These are phyloP conservation scores for Amblyraja radiata DNA, from an alignment of 2,797 vertebrate species.

Conservation along the genomic window DNA sequence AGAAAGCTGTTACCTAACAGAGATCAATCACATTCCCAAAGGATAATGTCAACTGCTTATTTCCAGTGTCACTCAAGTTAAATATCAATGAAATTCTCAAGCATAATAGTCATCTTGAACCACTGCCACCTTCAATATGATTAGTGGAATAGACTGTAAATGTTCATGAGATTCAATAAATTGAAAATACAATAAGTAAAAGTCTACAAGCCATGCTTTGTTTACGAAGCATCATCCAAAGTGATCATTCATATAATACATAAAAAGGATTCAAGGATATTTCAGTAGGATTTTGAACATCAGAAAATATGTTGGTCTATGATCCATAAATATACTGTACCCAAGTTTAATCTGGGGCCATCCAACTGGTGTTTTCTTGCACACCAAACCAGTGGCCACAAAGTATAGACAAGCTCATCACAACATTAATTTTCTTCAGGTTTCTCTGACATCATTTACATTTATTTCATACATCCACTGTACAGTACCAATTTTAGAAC, in stretches of 20 bases:
- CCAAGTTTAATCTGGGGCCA: background rate
- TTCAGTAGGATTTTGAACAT: background rate
- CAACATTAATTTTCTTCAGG: background rate
- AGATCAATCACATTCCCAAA: constrained; percentile 47
- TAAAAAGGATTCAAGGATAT: background rate
- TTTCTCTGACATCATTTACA: background rate
- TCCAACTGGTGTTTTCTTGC: background rate
- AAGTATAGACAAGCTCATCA: background rate
- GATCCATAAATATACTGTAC: background rate
- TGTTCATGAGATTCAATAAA: constrained; percentile 22
- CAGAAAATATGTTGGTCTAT: background rate
- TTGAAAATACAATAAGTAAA: constrained; percentile 8
- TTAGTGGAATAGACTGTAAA: constrained; percentile 20
- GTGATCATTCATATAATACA: no score
- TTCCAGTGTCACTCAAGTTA: constrained; percentile 1
- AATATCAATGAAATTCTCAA: constrained; percentile 23
- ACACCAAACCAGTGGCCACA: background rate
- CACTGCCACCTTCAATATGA: constrained; percentile 36
- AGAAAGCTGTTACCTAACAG: constrained; percentile 22
- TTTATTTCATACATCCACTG: background rate
- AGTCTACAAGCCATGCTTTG: background rate
- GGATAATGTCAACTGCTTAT: background rate
- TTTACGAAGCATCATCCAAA: background rate
- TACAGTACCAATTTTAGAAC: background rate
- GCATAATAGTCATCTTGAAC: constrained; percentile 35